Evolutionary conservation across 2,888 invertebrate genomes (phyloP), one percentile per base, ranked within the genome.

Genomic region (Dendrolimus houi): DNA sequence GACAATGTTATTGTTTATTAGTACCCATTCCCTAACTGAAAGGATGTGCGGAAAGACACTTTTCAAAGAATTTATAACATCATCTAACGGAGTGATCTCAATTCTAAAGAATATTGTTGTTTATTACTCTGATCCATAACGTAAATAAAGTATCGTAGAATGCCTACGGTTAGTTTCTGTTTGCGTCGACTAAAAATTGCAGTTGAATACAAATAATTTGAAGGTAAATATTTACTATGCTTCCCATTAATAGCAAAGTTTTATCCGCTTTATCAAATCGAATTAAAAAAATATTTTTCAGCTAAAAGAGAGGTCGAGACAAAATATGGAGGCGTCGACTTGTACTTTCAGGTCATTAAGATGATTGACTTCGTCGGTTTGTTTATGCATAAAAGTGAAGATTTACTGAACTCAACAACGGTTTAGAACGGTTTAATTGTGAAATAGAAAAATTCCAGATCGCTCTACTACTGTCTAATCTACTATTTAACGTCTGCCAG

Each of bases 401-500:
- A 47, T 47, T 10, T 12, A 47, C 29, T 29, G 29, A 47, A 56
- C 52, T 7, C 29, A 53, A 41, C 29, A n/a, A 29, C 41, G n/a
- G 53, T 56, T 58, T 55, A 52, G 54, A 53, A 54, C 53, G 56
- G 62, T 62, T 59, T 63, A 65, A 69, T 69, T 66, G 64, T 66
- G 63, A 66, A 68, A 57, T 62, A 67, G 68, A 71, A 59, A 71
- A 66, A 70, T 67, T 63, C 70, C 70, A 68, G 66, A 68, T 67
- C 63, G 64, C 62, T 64, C 70, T 69, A 68, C 60, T 66, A 63
- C 67, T 67, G 67, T 70, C 67, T 74, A 68, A 70, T 74, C 72
- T 72, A 71, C 72, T 64, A 71, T 67, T 68, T 70, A 70, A 69
- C 61, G 66, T 58, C 64, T 59, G 67, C 67, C 70, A 64, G 75